Base-by-base conservation (phyloP, 2,888 invertebrate species). In the Tachina fera region DNA sequence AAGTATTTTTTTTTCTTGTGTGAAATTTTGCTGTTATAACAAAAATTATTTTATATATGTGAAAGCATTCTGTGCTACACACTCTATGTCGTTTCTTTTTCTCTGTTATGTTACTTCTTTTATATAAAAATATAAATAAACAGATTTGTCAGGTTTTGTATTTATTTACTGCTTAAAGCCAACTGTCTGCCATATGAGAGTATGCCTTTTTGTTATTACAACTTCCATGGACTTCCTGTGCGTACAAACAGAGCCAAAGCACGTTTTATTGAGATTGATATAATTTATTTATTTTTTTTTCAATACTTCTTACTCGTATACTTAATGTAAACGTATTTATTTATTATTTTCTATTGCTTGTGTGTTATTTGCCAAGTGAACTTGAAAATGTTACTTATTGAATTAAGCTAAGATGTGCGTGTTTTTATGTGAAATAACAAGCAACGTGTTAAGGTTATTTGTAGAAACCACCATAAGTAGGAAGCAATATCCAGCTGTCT, bases 231-330 rank as follows among this genome's bases (percentile, higher is more conserved):
- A 39, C 1, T 31, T 31, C 31, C 31, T n/a, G n/a, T n/a, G 4
- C 47, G 53, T 43, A 51, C 11, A 19, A 1, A 43, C n/a, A 79
- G 49, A 63, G 65, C 53, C 61, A 56, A 72, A 83, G 79, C 86
- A 86, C 86, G 86, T 86, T 86, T 80, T 83, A 86, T 86, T 83
- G 76, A 72, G 79, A 83, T 86, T 86, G 83, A 80, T 83, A 80
- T 86, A 80, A 83, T 86, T 80, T 74, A 39, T 63, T 51, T 31
- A 31, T 0, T 31, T 31, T 31, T 31, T 58, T 67, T 19, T 19
- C 16, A 22, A 13, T 49, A 22, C 61, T 67, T 9, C 14, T 61
- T 41, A 31, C 31, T 31, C 31, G 4, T 31, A 3, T 31, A 6
- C 31, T 31, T 31, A 31, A 22, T 53, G 45, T 49, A 70, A 74